These are phyloP conservation scores for Tretioscincus oriximinensis DNA, from an alignment of 2,113 vertebrate species.

Conservation along the genomic window DNA sequence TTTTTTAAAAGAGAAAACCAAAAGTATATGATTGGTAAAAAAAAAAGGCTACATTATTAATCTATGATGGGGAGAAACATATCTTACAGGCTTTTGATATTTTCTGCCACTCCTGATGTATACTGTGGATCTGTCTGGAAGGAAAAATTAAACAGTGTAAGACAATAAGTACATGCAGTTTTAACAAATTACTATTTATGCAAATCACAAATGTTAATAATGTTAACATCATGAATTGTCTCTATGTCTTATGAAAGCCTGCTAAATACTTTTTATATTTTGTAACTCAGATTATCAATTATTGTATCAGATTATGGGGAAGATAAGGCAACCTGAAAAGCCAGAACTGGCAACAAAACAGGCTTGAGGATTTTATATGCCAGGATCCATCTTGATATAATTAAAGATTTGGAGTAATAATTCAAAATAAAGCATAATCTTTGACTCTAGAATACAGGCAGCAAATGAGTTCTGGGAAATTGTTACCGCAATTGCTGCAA, in stretches of 20 bases:
- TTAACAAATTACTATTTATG: background rate
- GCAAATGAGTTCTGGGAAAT: background rate
- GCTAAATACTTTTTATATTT: background rate
- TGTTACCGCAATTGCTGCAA: background rate
- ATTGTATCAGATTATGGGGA: too few relatives aligned
- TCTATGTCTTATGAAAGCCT: background rate
- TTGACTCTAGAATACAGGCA: conserved; percentile 25
- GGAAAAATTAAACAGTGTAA: conserved; percentile 58
- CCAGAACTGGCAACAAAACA: fast-evolving
- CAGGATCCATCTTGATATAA: background rate
- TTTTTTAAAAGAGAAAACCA: conserved; percentile 19
- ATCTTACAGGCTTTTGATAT: conserved; percentile 83
- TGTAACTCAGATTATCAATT: background rate
- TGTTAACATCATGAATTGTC: background rate
- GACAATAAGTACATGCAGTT: background rate
- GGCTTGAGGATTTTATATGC: conserved; percentile 18
- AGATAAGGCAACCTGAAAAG: background rate
- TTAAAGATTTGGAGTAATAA: conserved; percentile 12
- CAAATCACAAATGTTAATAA: conserved; percentile 14
- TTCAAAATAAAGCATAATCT: background rate
- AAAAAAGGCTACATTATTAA: background rate
- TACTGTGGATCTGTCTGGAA: conserved; percentile 81
- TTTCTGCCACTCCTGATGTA: conserved; percentile 78
- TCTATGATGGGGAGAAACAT: conserved; percentile 11
- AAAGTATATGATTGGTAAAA: conserved; percentile 23